A percentile compares a stretch with the other conserved stretches of the same genome.
These are phyloP conservation scores for Ophraella communa DNA, from an alignment of 2,888 invertebrate species.

Conservation along the genomic window DNA sequence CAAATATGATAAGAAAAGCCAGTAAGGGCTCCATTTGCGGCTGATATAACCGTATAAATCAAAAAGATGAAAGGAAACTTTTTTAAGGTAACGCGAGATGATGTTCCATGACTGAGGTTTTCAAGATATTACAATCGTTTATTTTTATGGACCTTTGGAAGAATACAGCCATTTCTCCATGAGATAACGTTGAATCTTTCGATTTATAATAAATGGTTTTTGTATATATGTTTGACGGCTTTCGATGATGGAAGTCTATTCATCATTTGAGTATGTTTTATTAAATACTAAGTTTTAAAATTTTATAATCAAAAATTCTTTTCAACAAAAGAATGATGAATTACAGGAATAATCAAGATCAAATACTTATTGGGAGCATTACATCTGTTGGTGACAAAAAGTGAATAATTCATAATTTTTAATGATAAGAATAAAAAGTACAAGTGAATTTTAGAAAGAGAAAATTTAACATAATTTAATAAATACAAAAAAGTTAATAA, in stretches of 20 bases:
- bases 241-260: not conserved
- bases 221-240: slow-evolving; percentile 11
- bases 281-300: too few relatives aligned
- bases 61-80: slow-evolving; percentile 28
- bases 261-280: too few relatives aligned
- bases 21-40: slow-evolving; percentile 12
- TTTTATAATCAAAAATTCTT: too few relatives aligned
- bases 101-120: slow-evolving; percentile 26
- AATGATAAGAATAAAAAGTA: too few relatives aligned
- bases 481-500: too few relatives aligned
- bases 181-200: slow-evolving; percentile 14
- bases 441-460: too few relatives aligned
- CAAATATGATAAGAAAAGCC: slow-evolving; percentile 17
- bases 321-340: too few relatives aligned
- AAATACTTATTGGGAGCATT: too few relatives aligned
- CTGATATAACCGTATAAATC: slow-evolving; percentile 29
- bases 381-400: too few relatives aligned
- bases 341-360: too few relatives aligned
- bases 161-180: slow-evolving; percentile 19
- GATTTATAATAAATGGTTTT: slow-evolving; percentile 14
- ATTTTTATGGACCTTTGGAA: slow-evolving; percentile 29
- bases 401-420: too few relatives aligned
- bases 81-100: slow-evolving; percentile 33
- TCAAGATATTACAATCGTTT: slow-evolving; percentile 34
- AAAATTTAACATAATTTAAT: too few relatives aligned